Evolutionary conservation across 2,888 invertebrate species (phyloP).

Genomic region (Pomacea canaliculata): DNA sequence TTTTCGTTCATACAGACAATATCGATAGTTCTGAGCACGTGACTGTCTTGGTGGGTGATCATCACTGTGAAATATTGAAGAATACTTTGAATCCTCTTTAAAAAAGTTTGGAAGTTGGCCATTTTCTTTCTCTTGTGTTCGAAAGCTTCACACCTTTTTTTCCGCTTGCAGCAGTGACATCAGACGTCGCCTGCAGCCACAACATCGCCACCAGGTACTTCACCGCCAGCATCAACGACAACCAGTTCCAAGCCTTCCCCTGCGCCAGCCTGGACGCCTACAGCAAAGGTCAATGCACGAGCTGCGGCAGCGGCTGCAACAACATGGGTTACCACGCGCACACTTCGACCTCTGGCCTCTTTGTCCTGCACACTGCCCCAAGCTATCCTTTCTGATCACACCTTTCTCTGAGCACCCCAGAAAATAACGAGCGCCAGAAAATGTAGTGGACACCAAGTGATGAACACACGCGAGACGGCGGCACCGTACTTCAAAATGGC

Average conservation of each 20-base stretch:
- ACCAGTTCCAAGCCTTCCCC: conserved; percentile 13
- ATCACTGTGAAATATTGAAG: no score
- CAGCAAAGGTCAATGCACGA: conserved; percentile 2
- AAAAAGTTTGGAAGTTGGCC: no score
- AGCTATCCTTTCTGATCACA: neutral
- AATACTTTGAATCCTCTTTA: no score
- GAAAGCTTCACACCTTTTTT: neutral
- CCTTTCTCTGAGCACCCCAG: no score
- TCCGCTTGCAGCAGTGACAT: neutral
- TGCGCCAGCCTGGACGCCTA: conserved; percentile 9
- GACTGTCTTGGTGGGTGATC: no score
- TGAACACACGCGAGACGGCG: no score
- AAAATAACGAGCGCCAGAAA: no score
- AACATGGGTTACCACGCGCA: conserved; percentile 20
- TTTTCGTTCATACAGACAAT: no score
- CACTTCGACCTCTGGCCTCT: conserved; percentile 1
- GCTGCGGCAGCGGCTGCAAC: conserved; percentile 17
- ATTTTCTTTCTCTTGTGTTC: no score
- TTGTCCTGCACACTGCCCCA: neutral
- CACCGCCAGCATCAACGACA: conserved; percentile 25
- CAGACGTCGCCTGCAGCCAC: conserved; percentile 18
- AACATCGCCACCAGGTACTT: conserved; percentile 11
- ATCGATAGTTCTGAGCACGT: no score
- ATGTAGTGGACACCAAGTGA: no score
- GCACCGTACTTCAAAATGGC: no score